Conservation (phyloP, 2,797 vertebrate genomes). For the Molossus molossus region DNA sequence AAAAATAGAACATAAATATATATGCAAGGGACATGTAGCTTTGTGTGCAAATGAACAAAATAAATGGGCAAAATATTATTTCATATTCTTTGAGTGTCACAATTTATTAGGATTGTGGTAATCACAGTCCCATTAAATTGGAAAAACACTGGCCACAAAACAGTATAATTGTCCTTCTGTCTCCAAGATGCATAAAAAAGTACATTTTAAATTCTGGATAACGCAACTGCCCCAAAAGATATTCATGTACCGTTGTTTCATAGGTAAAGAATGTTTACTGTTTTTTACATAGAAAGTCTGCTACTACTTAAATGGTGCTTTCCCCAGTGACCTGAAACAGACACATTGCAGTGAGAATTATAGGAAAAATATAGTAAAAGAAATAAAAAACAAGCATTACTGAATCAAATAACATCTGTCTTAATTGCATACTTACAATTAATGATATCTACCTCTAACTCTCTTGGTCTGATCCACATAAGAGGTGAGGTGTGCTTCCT, state of each 20-base stretch:
- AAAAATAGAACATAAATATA: background rate
- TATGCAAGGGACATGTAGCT: background rate
- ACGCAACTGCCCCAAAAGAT: background rate
- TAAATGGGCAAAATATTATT: background rate
- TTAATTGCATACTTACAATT: background rate
- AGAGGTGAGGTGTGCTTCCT: background rate
- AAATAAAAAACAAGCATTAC: background rate
- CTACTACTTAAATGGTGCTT: background rate
- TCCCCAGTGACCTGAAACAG: background rate
- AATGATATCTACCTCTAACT: background rate
- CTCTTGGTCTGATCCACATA: background rate
- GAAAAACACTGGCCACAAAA: background rate
- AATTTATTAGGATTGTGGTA: background rate
- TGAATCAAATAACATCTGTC: background rate
- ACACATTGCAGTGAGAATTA: background rate
- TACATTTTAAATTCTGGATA: conserved; percentile 3
- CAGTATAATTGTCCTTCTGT: background rate
- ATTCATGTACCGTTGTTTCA: background rate
- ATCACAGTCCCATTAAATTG: background rate
- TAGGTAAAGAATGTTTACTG: background rate
- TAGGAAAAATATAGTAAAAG: background rate
- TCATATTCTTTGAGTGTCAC: background rate
- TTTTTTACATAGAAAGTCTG: background rate
- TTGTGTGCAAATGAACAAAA: conserved; percentile 6
- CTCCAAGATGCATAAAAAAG: background rate